These are phyloP conservation scores for Strix uralensis DNA, from an alignment of 2,113 vertebrate species.

Conservation along the genomic window DNA sequence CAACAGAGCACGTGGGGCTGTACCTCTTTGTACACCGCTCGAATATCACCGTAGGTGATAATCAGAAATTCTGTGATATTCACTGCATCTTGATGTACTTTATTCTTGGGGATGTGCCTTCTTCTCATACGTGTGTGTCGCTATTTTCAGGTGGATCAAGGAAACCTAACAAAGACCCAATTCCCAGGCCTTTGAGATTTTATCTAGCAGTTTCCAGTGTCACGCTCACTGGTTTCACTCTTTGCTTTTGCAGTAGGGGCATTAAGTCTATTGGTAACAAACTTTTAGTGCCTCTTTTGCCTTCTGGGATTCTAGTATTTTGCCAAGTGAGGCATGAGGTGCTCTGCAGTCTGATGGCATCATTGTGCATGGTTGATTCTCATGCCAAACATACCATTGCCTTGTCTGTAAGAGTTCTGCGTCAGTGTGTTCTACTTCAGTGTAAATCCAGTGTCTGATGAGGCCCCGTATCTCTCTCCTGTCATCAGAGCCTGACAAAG, in stretches of 20 bases:
- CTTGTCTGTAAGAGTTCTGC: not conserved
- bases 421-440: accelerated
- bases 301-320: not conserved
- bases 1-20: not conserved
- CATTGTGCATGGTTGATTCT: accelerated
- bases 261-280: not conserved
- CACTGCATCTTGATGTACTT: not conserved
- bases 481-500: not conserved
- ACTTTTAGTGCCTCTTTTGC: not conserved
- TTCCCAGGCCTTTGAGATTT: not conserved
- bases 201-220: not conserved
- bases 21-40: not conserved
- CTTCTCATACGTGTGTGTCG: accelerated
- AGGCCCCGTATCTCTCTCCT: not conserved
- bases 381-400: not conserved
- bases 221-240: not conserved
- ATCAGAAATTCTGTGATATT: not conserved
- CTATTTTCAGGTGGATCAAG: not conserved
- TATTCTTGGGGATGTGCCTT: not conserved
- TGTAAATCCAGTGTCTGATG: not conserved
- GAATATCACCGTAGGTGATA: not conserved
- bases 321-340: not conserved
- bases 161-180: not conserved
- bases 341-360: not conserved
- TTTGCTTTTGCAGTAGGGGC: not conserved